Base-by-base conservation (phyloP, 2,113 vertebrate genomes). In the Columba janthina region DNA sequence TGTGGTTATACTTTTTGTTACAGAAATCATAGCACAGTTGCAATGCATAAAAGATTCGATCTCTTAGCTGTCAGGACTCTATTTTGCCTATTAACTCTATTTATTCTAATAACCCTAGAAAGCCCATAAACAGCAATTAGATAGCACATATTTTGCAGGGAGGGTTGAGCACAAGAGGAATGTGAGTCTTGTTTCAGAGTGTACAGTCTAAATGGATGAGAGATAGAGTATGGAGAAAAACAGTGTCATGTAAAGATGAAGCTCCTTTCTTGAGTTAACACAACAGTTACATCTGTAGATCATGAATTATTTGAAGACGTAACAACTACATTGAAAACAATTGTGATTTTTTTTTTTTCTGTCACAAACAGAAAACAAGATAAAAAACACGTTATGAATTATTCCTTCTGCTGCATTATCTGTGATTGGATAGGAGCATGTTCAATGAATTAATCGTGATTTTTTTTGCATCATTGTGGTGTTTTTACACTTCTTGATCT, bases 251-350 rank as follows among this genome's bases (percentile, higher is more conserved):
- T 54, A 54, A 44, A 51, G 25, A 28, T 16, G 16, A 6, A 74
- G 3, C 20, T 74, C 6, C 5, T 70, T 70, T 81, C 34, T 57
- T 53, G 13, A 48, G 11, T 69, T 69, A 60, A 36, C 14, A 40
- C 5, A 72, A 19, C 10, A 56, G 34, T 56, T 82, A 36, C 1
- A 3, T n/a, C 6, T 74, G 9, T 42, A 19, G 28, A 25, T 17
- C 51, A 12, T 1, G 0, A 28, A 18, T 54, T 14, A 48, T 54
- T 66, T 53, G 24, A 73, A 60, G 50, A 69, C 0, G 0, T 53
- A 65, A 24, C 8, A 56, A n/a, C 25, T 61, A 31, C 12, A 36
- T 82, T 74, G 10, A 66, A n/a, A 74, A 20, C 16, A 81, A 34
- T 13, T 76, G 5, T 69, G 28, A 36, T 40, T 34, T 48, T 38